These are phyloP conservation scores for Heliconius cydno DNA, from an alignment of 2,888 invertebrate genomes.

Conservation along the genomic window DNA sequence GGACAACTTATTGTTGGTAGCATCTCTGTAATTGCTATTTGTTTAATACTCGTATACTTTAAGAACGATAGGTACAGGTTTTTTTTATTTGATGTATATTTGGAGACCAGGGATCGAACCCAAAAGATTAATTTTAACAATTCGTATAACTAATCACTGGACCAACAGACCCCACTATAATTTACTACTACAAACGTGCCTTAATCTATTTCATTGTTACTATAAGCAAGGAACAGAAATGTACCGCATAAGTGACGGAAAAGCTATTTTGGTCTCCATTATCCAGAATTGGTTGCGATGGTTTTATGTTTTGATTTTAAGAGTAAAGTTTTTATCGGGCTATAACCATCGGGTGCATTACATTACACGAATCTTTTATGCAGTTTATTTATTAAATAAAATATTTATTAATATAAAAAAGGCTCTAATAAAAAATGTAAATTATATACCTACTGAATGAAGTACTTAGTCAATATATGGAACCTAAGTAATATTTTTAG, in stretches of 20 bases:
- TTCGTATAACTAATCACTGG: neutral
- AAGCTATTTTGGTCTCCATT: conserved; percentile 76
- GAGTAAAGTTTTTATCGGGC: conserved; percentile 59
- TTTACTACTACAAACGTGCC: neutral
- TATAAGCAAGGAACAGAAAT: conserved; percentile 51
- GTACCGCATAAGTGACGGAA: conserved; percentile 69
- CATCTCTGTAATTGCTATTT: neutral
- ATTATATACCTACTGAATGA: no score
- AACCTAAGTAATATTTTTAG: no score
- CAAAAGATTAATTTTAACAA: neutral
- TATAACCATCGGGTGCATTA: conserved; percentile 23
- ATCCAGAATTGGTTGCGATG: conserved; percentile 76
- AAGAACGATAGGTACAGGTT: neutral
- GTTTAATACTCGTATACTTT: neutral
- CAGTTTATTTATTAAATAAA: neutral
- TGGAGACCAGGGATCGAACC: neutral
- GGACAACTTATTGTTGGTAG: no score
- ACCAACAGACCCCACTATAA: neutral
- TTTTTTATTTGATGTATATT: neutral
- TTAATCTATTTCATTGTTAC: neutral
- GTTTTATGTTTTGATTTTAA: conserved; percentile 72
- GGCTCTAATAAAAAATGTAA: no score
- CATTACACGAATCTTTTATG: neutral
- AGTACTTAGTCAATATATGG: no score
- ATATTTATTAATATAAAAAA: neutral